Conservation (phyloP, 1,140 invertebrate genomes). For the Drosophila rhopaloa region DNA sequence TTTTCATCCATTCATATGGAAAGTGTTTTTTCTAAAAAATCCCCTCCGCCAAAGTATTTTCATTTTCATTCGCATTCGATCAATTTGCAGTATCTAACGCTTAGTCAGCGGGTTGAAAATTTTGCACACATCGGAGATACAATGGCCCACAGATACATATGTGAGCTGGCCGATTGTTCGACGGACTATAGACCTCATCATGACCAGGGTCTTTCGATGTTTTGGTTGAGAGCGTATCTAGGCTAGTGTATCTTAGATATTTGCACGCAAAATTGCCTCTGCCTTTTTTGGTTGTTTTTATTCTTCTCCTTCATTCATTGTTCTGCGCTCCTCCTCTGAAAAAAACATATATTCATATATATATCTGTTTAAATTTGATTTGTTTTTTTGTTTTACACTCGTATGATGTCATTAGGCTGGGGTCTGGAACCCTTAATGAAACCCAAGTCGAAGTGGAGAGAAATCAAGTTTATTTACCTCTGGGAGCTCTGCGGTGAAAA, state of each 20-base stretch:
- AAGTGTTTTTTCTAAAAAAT: slow-evolving; percentile 11
- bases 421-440: slow-evolving; percentile 34
- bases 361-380: slow-evolving; percentile 55
- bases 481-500: slow-evolving; percentile 30
- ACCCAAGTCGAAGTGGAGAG: slow-evolving; percentile 27
- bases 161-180: slow-evolving; percentile 41
- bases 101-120: slow-evolving; percentile 59
- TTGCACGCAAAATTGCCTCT: slow-evolving; percentile 84
- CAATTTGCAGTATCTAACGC: slow-evolving; percentile 60
- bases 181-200: slow-evolving; percentile 49
- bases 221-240: slow-evolving; percentile 84
- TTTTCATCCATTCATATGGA: slow-evolving; percentile 19
- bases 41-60: slow-evolving; percentile 1
- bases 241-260: slow-evolving; percentile 85
- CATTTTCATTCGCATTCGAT: slow-evolving; percentile 49
- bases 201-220: slow-evolving; percentile 81
- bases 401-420: slow-evolving; percentile 41
- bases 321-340: slow-evolving; percentile 8
- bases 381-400: slow-evolving; percentile 33
- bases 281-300: slow-evolving; percentile 41
- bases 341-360: slow-evolving; percentile 32
- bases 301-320: slow-evolving; percentile 4
- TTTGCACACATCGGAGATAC: slow-evolving; percentile 53
- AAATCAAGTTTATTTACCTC: slow-evolving; percentile 49
- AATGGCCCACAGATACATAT: slow-evolving; percentile 59